A percentile compares a stretch with the other conserved stretches of the same genome.
These are phyloP conservation scores for Heliconius eleuchia DNA, from an alignment of 1,140 invertebrate genomes.

Conservation along the genomic window DNA sequence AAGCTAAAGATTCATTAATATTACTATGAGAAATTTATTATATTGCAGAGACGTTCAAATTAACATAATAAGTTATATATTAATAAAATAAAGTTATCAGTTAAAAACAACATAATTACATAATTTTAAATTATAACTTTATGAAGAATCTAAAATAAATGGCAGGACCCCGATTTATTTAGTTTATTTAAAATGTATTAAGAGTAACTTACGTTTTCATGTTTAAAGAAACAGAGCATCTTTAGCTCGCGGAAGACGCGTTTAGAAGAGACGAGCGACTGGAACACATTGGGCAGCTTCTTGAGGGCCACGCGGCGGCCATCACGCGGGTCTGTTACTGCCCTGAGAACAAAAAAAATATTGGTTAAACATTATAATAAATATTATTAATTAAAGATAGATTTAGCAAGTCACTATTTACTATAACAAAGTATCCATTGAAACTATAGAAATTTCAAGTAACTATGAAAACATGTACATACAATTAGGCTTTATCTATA, in stretches of 20 bases:
- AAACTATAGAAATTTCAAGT: no score
- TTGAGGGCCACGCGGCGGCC: constrained; percentile 98
- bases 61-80: no score
- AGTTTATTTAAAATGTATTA: background rate
- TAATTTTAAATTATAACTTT: no score
- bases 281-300: constrained; percentile 99
- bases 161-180: background rate
- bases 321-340: constrained; percentile 99
- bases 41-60: no score
- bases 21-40: background rate
- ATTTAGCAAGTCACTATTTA: no score
- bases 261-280: constrained; percentile 98
- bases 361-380: background rate
- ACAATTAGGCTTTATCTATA: no score
- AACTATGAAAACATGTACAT: no score
- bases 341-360: constrained; percentile 87
- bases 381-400: no score
- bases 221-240: constrained; percentile 99
- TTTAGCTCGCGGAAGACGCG: constrained; percentile 99
- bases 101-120: background rate
- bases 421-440: no score
- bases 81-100: background rate
- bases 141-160: no score
- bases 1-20: background rate
- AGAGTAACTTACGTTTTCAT: constrained; percentile 95